Percentiles rank a stretch among this genome's conserved stretches.
Evolutionary conservation across 2,888 invertebrate species (phyloP).

Genomic region (Cryptus armator): DNA sequence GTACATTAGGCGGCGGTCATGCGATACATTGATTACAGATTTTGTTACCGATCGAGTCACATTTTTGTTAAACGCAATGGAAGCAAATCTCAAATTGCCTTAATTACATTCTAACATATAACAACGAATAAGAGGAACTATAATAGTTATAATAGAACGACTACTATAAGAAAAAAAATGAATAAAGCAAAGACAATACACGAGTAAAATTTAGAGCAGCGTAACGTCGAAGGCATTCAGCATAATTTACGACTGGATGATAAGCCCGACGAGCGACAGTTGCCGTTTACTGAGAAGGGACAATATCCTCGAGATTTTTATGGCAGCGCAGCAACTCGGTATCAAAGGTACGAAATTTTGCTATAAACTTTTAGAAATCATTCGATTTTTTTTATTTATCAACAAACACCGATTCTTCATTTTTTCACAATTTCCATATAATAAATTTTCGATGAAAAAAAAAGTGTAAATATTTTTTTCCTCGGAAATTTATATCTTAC

Average conservation of each 20-base stretch:
- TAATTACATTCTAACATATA: neutral
- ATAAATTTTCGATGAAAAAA: too few species aligned
- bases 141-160: neutral
- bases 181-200: slow-evolving; percentile 65
- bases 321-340: slow-evolving; percentile 90
- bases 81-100: neutral
- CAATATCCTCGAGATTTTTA: slow-evolving; percentile 91
- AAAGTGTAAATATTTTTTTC: slow-evolving; percentile 23
- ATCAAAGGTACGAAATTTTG: slow-evolving; percentile 87
- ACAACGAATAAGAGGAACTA: neutral
- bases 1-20: too few species aligned
- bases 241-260: slow-evolving; percentile 94
- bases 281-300: slow-evolving; percentile 89
- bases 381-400: neutral
- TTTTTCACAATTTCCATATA: too few species aligned
- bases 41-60: neutral
- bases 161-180: too few species aligned
- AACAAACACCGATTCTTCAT: too few species aligned
- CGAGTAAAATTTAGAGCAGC: slow-evolving; percentile 78
- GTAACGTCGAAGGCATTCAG: slow-evolving; percentile 88
- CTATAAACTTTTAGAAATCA: slow-evolving; percentile 20
- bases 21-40: too few species aligned
- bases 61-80: neutral
- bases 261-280: slow-evolving; percentile 88
- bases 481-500: neutral